phyloP scores from a whole-genome alignment of 2,888 invertebrate genomes.

The Acrocyrtus sp. region DNA sequence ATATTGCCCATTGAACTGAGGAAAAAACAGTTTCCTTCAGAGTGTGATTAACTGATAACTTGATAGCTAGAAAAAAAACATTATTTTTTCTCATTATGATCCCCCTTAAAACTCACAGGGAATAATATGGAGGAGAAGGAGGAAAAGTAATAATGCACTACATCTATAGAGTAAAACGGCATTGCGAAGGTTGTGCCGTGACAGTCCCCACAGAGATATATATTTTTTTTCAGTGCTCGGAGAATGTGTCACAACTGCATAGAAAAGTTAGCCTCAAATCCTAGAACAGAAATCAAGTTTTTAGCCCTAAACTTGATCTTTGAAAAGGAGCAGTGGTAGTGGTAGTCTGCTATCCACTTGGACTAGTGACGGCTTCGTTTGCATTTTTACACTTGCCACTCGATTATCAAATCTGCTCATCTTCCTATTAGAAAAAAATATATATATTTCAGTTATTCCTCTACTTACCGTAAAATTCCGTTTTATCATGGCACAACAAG shows the following conservation, averaged over 20 bases:
- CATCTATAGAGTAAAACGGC: slow-evolving; percentile 4
- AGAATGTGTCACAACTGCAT: slow-evolving; percentile 19
- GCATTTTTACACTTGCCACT: too few species aligned
- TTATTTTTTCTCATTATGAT: too few species aligned
- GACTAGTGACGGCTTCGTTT: neutral
- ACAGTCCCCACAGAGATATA: too few species aligned
- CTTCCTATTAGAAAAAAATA: neutral
- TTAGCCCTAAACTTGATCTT: neutral
- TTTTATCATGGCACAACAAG: slow-evolving; percentile 65
- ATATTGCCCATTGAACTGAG: neutral
- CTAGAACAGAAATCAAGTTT: neutral
- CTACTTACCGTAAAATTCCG: neutral
- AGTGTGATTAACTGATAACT: neutral
- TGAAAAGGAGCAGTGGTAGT: too few species aligned
- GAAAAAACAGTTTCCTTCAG: neutral
- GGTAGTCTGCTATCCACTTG: too few species aligned
- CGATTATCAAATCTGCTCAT: neutral
- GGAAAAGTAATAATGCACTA: neutral
- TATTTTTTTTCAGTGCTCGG: neutral
- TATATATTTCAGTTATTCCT: neutral
- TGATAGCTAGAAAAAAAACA: too few species aligned
- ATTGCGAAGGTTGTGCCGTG: slow-evolving; percentile 39
- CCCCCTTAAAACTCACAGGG: too few species aligned
- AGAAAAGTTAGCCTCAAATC: neutral
- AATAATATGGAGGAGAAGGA: neutral